Percentiles rank a stretch among this genome's conserved stretches.
phyloP scores from a whole-genome alignment of 2,797 vertebrate species.

The Acanthis flammea region DNA sequence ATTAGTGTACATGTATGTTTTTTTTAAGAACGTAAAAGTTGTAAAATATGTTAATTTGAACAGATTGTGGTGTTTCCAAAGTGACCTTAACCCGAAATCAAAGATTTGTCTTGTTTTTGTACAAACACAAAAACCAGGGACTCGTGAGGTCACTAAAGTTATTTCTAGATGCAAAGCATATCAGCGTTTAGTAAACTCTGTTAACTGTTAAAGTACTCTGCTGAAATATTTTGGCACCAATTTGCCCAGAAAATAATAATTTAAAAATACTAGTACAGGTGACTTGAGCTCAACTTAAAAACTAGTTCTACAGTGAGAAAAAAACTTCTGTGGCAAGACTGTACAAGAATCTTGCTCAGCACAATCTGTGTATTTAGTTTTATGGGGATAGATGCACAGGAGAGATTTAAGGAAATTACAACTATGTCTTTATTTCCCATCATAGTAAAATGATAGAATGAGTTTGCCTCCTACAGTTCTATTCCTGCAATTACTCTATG shows the following conservation, averaged over 20 bases:
- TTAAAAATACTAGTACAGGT: background rate
- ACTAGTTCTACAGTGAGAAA: background rate
- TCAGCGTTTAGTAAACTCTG: background rate
- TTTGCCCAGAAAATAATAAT: background rate
- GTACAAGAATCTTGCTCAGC: background rate
- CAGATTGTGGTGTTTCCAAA: background rate
- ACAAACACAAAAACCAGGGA: background rate
- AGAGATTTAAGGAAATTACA: background rate
- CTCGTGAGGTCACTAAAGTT: background rate
- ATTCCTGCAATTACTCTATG: background rate
- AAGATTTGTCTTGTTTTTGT: background rate
- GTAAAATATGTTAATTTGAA: background rate
- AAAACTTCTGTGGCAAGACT: background rate
- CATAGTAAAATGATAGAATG: background rate
- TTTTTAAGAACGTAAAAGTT: background rate
- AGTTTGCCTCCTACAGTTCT: background rate
- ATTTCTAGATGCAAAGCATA: background rate
- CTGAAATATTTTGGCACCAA: background rate
- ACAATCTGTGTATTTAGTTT: background rate
- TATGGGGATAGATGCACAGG: background rate
- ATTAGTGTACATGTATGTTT: background rate
- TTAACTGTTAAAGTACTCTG: background rate
- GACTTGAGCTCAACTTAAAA: background rate
- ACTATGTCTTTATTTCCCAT: background rate
- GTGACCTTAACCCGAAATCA: background rate